Percentiles rank a stretch among this genome's conserved stretches.
These are phyloP conservation scores for Bubo blakistoni DNA, from an alignment of 2,113 vertebrate species.

Conservation along the genomic window DNA sequence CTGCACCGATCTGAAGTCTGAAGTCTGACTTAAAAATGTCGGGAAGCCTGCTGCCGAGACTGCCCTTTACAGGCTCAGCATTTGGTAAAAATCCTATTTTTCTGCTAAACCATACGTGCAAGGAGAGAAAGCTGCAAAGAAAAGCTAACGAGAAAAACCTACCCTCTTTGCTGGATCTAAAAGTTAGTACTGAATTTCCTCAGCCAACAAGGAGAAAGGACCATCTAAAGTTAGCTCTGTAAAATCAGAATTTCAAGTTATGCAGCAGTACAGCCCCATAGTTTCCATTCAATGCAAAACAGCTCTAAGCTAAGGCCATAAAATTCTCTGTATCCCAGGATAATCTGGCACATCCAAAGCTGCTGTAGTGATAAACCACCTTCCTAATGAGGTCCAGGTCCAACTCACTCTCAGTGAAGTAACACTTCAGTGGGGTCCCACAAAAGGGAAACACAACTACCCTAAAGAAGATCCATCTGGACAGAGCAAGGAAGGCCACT, in stretches of 20 bases:
- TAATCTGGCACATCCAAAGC: not conserved
- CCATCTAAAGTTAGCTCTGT: not conserved
- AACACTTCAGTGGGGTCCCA: not conserved
- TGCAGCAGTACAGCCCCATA: not conserved
- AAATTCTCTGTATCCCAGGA: not conserved
- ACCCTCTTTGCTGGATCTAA: too few relatives aligned
- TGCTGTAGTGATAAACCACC: not conserved
- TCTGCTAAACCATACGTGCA: not conserved
- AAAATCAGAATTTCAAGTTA: not conserved
- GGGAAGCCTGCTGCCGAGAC: not conserved
- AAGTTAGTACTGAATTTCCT: not conserved
- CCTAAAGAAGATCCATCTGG: not conserved
- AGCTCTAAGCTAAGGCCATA: not conserved
- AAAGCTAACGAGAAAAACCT: not conserved
- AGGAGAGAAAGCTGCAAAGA: not conserved
- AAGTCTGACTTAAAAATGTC: not conserved
- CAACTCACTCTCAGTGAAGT: not conserved
- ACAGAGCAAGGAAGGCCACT: not conserved
- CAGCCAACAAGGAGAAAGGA: not conserved
- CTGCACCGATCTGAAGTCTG: not conserved
- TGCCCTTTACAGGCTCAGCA: not conserved
- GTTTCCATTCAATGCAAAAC: not conserved
- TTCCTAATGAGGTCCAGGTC: not conserved
- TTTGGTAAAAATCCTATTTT: not conserved
- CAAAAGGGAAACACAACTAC: not conserved